A percentile compares a stretch with the other conserved stretches of the same genome.
phyloP scores from a whole-genome alignment of 2,113 vertebrate species.

The Ochotona princeps region DNA sequence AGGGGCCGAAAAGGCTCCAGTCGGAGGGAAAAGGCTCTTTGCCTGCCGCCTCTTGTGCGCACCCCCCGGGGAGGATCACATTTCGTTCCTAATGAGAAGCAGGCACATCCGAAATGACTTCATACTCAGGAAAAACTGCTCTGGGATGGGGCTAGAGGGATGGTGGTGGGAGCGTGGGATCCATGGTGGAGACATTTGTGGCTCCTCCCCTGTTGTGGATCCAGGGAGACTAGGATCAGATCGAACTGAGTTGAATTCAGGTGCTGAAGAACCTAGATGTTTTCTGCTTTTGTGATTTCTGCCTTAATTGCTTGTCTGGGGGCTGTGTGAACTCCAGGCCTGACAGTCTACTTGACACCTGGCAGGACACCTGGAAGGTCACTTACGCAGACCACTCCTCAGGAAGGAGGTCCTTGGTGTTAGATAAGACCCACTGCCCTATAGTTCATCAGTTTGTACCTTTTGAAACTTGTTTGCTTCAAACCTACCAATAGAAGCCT shows the following conservation, averaged over 20 bases:
- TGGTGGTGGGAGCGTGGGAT: background rate
- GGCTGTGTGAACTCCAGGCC: no score
- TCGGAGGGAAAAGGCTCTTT: slow-evolving; percentile 17
- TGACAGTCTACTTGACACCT: no score
- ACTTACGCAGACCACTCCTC: no score
- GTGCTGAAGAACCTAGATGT: background rate
- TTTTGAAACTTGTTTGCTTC: no score
- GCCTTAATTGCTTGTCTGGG: no score
- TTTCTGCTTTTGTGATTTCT: background rate
- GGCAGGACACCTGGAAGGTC: no score
- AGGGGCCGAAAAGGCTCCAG: background rate
- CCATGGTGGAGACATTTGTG: background rate
- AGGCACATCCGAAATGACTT: slow-evolving; percentile 69
- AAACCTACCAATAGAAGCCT: no score
- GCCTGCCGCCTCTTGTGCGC: background rate
- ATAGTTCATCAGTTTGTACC: no score
- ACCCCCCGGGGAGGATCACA: slow-evolving; percentile 5
- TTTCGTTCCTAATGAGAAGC: slow-evolving; percentile 74
- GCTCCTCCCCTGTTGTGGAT: background rate
- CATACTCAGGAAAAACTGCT: slow-evolving; percentile 67
- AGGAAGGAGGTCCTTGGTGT: no score
- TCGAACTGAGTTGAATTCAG: background rate
- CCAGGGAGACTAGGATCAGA: background rate
- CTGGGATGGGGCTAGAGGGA: background rate
- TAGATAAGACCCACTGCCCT: no score